phyloP scores from a whole-genome alignment of 2,888 invertebrate species.

The Cheilosia impressa region DNA sequence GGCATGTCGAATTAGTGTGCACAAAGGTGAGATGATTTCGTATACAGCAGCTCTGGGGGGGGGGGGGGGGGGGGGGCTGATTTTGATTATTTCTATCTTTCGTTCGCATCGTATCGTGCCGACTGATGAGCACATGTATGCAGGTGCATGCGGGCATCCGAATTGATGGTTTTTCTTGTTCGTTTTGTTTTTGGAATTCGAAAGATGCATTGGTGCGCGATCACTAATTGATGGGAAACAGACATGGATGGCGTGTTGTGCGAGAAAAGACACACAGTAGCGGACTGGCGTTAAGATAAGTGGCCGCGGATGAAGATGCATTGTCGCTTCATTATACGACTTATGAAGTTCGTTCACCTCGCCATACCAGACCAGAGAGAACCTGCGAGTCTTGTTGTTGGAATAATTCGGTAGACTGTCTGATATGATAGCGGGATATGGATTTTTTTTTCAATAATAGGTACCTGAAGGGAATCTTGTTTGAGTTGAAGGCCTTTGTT shows the following conservation, averaged over 20 bases:
- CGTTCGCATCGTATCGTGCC: constrained; percentile 13
- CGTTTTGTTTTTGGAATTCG: constrained; percentile 7
- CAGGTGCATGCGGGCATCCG: constrained; percentile 23
- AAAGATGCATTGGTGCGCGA: constrained; percentile 39
- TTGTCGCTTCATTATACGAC: constrained; percentile 22
- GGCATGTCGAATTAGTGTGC: constrained; percentile 64
- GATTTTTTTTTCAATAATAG: too few relatives aligned
- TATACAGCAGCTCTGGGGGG: background rate
- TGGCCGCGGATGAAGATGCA: constrained; percentile 21
- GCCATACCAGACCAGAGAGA: background rate
- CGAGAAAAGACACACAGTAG: constrained; percentile 26
- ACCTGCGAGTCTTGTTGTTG: background rate
- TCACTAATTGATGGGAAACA: constrained; percentile 48
- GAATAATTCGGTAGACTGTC: too few relatives aligned
- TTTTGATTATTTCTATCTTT: constrained; percentile 35
- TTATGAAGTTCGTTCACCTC: constrained; percentile 35
- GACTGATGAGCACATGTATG: background rate
- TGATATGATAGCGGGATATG: too few relatives aligned
- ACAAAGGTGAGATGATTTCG: constrained; percentile 63
- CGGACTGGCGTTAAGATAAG: constrained; percentile 7
- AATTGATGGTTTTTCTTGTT: constrained; percentile 7
- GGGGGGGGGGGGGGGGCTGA: background rate
- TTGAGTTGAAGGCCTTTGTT: too few relatives aligned
- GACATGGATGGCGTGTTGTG: background rate
- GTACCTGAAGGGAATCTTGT: too few relatives aligned